Conservation (phyloP, 2,113 vertebrate species). For the Pterocles orientalis region DNA sequence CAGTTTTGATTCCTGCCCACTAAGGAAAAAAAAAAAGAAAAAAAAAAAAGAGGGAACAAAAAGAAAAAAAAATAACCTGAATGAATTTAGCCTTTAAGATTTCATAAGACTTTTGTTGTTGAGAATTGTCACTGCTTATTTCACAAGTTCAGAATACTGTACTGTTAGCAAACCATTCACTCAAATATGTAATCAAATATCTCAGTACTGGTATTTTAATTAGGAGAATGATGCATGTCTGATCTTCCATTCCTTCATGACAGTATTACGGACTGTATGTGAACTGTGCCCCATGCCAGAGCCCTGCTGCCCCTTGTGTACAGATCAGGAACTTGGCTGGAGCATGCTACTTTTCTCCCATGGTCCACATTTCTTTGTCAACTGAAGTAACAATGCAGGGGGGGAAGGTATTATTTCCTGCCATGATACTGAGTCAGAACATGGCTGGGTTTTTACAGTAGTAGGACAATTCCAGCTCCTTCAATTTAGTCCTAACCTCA, state of each 20-base stretch:
- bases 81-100: background rate
- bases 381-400: rapidly evolving
- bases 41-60: too few species aligned
- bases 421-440: background rate
- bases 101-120: background rate
- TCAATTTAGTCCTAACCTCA: background rate
- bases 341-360: rapidly evolving
- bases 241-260: background rate
- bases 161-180: background rate
- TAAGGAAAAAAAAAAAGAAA: background rate
- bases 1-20: background rate
- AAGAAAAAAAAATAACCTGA: background rate
- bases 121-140: background rate
- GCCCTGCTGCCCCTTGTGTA: background rate
- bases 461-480: background rate
- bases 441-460: background rate
- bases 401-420: background rate
- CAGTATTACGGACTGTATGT: background rate
- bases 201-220: background rate
- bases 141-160: background rate
- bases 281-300: background rate
- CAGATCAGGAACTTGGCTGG: background rate
- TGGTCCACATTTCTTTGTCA: background rate
- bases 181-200: background rate
- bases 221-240: background rate